Base-by-base conservation (phyloP, 1,140 invertebrate species). In the Macrostomum lignano region DNA sequence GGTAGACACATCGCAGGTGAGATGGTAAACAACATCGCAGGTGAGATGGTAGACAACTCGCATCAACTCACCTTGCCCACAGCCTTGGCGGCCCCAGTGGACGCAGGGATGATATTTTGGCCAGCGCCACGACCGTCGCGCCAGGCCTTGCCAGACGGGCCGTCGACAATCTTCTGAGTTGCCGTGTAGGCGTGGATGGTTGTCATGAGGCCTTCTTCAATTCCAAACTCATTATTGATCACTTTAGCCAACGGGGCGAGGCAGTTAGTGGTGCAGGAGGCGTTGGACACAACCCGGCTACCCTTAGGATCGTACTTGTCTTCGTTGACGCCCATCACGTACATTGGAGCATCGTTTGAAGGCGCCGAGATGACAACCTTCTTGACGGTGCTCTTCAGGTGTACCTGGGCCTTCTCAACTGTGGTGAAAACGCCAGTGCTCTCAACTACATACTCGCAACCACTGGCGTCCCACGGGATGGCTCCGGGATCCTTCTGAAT, bases 261-360 rank as follows among this genome's bases (percentile, higher is more conserved):
- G 51, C 88, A 98, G 61, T 98, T 98, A 48, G 91, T 98, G 25
- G 88, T 96, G 66, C 88, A 98, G 7, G 81, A 93, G 30, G 86
- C 86, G 49, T 93, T 94, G 38, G 32, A 33, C 11, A 33, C 32
- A 31, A 33, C 32, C 15, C 19, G 15, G 14, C 15, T 28, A 28
- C 19, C 26, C 3, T 28, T 28, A 5, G 32, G 5, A 14, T 28
- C 26, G 19, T 28, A 28, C 14, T 68, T 61, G 2, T 81, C 71
- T 13, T 65, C 44, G 40, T 96, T 96, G n/a, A 96, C 88, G 44
- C 88, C 88, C 48, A 75, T 70, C 9, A 75, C 70, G 55, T 79
- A 96, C 82, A 94, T 98, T 10, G 86, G 84, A 19, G 84, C 84
- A 61, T 98, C 88, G 44, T 77, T 72, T 32, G 79, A 88, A 9